A percentile compares a stretch with the other conserved stretches of the same genome.
phyloP scores from a whole-genome alignment of 2,113 vertebrate species.

The Diphyllodes magnificus region DNA sequence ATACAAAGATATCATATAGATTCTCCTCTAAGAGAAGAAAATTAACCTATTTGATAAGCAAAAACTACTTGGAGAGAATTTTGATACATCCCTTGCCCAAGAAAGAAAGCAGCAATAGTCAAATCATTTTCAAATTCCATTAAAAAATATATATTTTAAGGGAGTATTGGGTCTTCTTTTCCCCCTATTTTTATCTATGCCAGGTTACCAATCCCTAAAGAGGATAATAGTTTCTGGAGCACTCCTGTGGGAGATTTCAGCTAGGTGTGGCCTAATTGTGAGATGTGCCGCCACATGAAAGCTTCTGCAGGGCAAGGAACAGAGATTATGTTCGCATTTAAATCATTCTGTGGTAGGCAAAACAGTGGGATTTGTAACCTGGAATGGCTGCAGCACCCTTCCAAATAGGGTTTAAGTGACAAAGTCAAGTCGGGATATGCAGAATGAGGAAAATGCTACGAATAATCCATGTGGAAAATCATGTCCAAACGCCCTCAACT shows the following conservation, averaged over 20 bases:
- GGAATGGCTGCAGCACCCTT: neutral
- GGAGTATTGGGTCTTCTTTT: neutral
- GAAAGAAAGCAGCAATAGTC: neutral
- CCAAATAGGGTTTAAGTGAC: slow-evolving; percentile 7
- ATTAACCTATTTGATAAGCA: neutral
- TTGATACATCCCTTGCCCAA: neutral
- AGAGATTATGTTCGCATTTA: slow-evolving; percentile 43
- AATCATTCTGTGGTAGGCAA: neutral
- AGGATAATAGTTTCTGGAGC: neutral
- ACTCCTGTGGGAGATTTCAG: slow-evolving; percentile 32
- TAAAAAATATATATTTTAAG: neutral
- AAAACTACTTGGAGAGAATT: neutral
- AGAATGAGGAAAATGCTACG: neutral
- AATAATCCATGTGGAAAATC: neutral
- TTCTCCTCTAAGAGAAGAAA: neutral
- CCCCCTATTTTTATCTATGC: slow-evolving; percentile 38
- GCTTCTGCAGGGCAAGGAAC: slow-evolving; percentile 27
- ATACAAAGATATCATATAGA: neutral
- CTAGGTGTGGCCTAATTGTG: slow-evolving; percentile 55
- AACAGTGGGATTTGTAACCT: slow-evolving; percentile 10
- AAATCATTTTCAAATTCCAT: neutral
- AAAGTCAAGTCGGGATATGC: slow-evolving; percentile 9
- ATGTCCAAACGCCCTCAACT: neutral
- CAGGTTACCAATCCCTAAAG: slow-evolving; percentile 45
- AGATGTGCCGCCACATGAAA: slow-evolving; percentile 40